Conservation (phyloP, 1,140 invertebrate genomes). For the Sinella curviseta region DNA sequence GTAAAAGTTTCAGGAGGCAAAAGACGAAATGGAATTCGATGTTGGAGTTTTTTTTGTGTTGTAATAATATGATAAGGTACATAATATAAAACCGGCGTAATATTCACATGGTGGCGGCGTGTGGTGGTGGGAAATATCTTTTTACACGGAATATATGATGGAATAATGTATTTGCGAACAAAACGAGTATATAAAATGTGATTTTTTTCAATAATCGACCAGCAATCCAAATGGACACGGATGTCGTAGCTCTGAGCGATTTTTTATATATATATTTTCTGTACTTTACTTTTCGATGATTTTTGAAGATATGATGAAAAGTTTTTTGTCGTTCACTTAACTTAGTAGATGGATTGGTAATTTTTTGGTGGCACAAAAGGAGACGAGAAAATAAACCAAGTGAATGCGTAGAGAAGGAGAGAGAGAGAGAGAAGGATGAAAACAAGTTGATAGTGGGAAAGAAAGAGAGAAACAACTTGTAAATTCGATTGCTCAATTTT, state of each 20-base stretch:
- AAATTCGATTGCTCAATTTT: slow-evolving; percentile 15
- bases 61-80: neutral
- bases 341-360: slow-evolving; percentile 5
- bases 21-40: slow-evolving; percentile 15
- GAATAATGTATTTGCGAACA: neutral
- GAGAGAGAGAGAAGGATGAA: neutral
- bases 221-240: neutral
- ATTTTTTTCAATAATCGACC: neutral
- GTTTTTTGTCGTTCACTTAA: slow-evolving; percentile 16
- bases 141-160: neutral
- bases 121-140: neutral
- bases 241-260: neutral
- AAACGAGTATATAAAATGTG: neutral
- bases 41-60: neutral
- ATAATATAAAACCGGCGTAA: neutral
- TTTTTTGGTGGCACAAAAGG: neutral
- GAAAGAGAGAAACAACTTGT: neutral
- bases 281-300: neutral
- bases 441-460: neutral
- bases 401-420: neutral
- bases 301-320: slow-evolving; percentile 20
- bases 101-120: slow-evolving; percentile 1
- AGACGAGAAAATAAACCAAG: no score
- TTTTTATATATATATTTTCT: slow-evolving; percentile 1
- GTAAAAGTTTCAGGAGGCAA: neutral